These are phyloP conservation scores for Prionace glauca DNA, from an alignment of 2,797 vertebrate genomes.

Conservation along the genomic window DNA sequence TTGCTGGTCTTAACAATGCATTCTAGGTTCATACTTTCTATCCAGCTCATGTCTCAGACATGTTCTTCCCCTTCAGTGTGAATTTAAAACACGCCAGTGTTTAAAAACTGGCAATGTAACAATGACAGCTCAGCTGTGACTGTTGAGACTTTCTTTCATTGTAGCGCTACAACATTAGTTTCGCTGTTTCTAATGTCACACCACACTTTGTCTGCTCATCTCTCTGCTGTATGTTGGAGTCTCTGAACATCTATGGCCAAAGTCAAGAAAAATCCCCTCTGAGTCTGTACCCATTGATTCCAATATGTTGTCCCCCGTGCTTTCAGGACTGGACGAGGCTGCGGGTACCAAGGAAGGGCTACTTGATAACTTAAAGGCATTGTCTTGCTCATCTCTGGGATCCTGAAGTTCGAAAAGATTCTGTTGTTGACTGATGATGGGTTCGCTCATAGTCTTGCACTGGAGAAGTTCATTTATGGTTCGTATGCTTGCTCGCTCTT, in stretches of 20 bases:
- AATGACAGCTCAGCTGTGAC: background rate
- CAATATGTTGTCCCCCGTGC: conserved; percentile 81
- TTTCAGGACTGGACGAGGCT: conserved; percentile 83
- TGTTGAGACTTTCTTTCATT: background rate
- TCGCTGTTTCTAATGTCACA: conserved; percentile 56
- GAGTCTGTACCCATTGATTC: conserved; percentile 85
- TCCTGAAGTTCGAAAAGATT: conserved; percentile 46
- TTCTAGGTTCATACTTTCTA: background rate
- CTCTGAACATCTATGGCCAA: conserved; percentile 72
- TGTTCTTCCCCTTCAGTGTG: background rate
- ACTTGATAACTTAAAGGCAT: conserved; percentile 50
- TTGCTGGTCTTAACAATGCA: background rate
- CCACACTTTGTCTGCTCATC: conserved; percentile 72
- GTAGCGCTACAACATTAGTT: background rate
- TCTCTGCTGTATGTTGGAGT: conserved; percentile 63
- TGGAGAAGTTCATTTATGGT: conserved; percentile 9
- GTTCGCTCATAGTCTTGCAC: conserved; percentile 40
- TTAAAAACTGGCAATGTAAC: background rate
- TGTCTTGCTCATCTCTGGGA: conserved; percentile 17
- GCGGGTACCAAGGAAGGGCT: conserved; percentile 64
- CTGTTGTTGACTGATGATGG: conserved; percentile 47
- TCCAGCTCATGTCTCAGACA: background rate
- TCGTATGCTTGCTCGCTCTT: conserved; percentile 43
- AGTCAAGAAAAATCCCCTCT: conserved; percentile 95
- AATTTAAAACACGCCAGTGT: background rate